A percentile compares a stretch with the other conserved stretches of the same genome.
Evolutionary conservation across 2,113 vertebrate species (phyloP).

Genomic region (Daboia siamensis): DNA sequence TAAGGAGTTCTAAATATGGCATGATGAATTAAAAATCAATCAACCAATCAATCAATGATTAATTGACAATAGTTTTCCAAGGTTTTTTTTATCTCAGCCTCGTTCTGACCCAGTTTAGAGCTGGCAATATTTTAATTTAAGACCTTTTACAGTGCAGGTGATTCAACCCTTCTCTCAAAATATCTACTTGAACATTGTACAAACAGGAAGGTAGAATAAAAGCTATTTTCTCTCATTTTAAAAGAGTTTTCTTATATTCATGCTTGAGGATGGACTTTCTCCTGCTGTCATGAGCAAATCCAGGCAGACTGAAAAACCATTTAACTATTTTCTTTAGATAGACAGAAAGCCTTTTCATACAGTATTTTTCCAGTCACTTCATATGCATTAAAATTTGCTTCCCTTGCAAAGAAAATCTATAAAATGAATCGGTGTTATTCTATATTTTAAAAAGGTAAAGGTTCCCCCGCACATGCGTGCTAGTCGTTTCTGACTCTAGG

Average conservation of each 20-base stretch:
- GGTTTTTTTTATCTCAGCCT: not conserved
- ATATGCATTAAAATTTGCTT: not conserved
- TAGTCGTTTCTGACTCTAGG: no score
- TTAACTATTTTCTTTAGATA: not conserved
- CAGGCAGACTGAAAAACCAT: not conserved
- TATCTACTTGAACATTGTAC: not conserved
- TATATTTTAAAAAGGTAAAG: not conserved
- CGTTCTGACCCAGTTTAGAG: not conserved
- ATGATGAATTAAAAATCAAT: not conserved
- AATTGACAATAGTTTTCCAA: not conserved
- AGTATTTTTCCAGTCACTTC: not conserved
- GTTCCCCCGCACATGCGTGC: no score
- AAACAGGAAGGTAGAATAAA: not conserved
- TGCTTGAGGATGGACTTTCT: not conserved
- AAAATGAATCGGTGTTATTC: not conserved
- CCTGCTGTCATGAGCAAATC: not conserved
- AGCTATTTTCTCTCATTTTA: not conserved
- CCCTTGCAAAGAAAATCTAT: not conserved
- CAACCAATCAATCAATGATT: not conserved
- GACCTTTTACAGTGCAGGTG: not conserved
- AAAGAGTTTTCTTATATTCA: not conserved
- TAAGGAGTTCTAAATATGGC: not conserved
- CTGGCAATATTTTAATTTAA: not conserved
- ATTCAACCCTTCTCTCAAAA: not conserved
- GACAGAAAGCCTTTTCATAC: not conserved